Percentiles rank a stretch among this genome's conserved stretches.
phyloP scores from a whole-genome alignment of 2,888 invertebrate species.

The Torymus auratus region DNA sequence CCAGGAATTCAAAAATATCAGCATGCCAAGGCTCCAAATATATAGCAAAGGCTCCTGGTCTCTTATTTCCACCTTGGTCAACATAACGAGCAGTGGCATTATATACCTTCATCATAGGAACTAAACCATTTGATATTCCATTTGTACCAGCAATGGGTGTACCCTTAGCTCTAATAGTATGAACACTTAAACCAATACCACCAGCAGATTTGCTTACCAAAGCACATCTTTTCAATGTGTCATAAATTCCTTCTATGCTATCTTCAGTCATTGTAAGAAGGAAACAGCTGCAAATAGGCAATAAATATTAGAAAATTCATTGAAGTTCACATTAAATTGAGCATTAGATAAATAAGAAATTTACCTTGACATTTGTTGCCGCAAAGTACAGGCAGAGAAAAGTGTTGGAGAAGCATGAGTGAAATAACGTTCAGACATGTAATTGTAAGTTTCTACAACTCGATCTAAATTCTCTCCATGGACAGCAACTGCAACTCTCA shows the following conservation, averaged over 20 bases:
- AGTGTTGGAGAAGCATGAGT: constrained; percentile 99
- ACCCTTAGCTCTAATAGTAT: constrained; percentile 95
- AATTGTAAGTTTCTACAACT: constrained; percentile 96
- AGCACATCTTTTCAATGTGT: constrained; percentile 94
- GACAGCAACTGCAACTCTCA: constrained; percentile 97
- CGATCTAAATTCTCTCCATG: constrained; percentile 95
- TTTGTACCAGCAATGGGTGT: constrained; percentile 95
- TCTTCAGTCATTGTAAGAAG: constrained; percentile 95
- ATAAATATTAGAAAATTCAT: not conserved
- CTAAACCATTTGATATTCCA: constrained; percentile 95
- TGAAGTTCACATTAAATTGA: constrained; percentile 7
- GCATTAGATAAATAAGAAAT: constrained; percentile 1
- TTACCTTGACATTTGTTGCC: constrained; percentile 92
- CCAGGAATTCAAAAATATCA: constrained; percentile 96
- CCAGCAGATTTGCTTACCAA: constrained; percentile 98
- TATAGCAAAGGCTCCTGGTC: constrained; percentile 98
- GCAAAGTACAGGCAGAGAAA: constrained; percentile 94
- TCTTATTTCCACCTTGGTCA: constrained; percentile 98
- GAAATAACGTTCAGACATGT: constrained; percentile 95
- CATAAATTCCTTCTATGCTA: constrained; percentile 96
- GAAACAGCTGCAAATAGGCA: constrained; percentile 84
- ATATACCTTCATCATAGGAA: constrained; percentile 96
- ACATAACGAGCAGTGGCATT: constrained; percentile 98
- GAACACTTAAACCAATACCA: constrained; percentile 97
- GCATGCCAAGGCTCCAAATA: constrained; percentile 99